Evolutionary conservation across 2,113 vertebrate species (phyloP).

Genomic region (Daubentonia madagascariensis): DNA sequence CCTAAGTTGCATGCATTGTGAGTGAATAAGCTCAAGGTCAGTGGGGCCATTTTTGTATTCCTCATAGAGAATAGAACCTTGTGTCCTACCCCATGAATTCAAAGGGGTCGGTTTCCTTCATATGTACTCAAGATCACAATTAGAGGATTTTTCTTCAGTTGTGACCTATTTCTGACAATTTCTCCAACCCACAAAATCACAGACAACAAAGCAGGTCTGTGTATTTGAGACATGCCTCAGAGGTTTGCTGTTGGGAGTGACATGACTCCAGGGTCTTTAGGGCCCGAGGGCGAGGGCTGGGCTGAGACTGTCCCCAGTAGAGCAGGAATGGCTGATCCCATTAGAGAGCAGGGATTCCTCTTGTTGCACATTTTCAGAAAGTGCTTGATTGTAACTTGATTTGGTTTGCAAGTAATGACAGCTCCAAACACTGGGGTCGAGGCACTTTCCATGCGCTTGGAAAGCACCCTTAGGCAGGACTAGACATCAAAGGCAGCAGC

Average conservation of each 20-base stretch:
- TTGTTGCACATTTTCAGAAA: neutral
- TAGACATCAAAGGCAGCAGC: neutral
- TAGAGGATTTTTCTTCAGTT: neutral
- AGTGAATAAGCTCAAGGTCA: neutral
- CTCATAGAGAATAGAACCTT: neutral
- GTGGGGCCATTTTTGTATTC: neutral
- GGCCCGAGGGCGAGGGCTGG: too few relatives aligned
- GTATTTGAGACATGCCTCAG: neutral
- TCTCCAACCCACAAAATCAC: neutral
- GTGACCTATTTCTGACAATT: constrained; percentile 24
- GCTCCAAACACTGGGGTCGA: neutral
- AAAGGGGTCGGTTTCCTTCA: neutral
- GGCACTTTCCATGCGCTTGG: neutral
- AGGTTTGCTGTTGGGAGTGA: neutral
- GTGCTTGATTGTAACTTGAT: neutral
- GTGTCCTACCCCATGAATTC: neutral
- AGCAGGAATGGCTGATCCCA: neutral
- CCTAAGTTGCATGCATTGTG: neutral
- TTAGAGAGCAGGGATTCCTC: neutral
- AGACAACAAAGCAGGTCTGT: neutral
- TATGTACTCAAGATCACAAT: neutral
- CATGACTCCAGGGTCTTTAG: neutral
- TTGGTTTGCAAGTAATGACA: neutral
- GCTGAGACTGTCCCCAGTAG: neutral
- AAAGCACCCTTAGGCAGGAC: neutral